These are phyloP conservation scores for Pituophis catenifer DNA, from an alignment of 2,113 vertebrate genomes.

Conservation along the genomic window DNA sequence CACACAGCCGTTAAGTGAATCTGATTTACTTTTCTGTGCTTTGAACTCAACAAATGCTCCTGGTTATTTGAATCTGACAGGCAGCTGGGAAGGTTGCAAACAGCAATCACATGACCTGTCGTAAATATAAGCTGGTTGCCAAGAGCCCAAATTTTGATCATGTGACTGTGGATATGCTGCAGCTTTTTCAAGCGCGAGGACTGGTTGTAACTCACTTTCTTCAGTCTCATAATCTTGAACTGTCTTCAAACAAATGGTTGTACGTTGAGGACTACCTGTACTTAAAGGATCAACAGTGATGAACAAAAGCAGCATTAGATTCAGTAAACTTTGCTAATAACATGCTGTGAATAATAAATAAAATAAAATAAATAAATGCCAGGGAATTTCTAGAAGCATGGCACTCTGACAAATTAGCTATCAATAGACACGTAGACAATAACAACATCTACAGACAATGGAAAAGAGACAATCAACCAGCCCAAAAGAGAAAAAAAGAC, in stretches of 20 bases:
- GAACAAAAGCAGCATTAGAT: neutral
- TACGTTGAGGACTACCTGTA: neutral
- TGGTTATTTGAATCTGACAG: neutral
- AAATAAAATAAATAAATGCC: too few species aligned
- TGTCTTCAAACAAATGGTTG: neutral
- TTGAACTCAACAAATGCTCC: neutral
- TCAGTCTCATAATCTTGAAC: neutral
- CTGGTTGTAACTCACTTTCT: neutral
- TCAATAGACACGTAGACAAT: too few species aligned
- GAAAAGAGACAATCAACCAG: too few species aligned
- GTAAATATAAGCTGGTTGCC: neutral
- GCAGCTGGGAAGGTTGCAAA: neutral
- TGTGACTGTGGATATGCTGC: neutral
- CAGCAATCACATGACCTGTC: neutral
- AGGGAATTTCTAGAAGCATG: too few species aligned
- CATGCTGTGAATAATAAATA: neutral
- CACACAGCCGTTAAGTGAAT: neutral
- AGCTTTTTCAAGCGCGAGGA: neutral
- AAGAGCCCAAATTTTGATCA: neutral
- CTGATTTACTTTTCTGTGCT: neutral
- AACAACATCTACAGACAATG: too few species aligned
- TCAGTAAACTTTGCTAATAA: neutral
- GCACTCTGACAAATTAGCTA: too few species aligned
- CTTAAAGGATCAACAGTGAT: neutral
- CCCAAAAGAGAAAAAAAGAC: too few species aligned